A percentile compares a stretch with the other conserved stretches of the same genome.
Evolutionary conservation across 2,797 vertebrate genomes (phyloP).

Genomic region (Scomberomorus guttatus): DNA sequence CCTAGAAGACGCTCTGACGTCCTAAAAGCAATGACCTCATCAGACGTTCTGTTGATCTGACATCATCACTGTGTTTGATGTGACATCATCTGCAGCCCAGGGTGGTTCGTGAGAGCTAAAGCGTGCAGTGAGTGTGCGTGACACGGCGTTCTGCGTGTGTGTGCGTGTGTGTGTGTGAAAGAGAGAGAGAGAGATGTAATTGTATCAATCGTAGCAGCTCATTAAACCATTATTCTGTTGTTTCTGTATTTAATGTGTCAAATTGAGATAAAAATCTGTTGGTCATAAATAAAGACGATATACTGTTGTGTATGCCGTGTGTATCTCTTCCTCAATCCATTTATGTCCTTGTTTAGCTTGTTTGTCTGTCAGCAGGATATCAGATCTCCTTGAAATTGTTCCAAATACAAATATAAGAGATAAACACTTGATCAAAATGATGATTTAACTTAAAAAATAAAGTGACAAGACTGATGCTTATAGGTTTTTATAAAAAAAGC

Average conservation of each 20-base stretch:
- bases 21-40: conserved; percentile 74
- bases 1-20: conserved; percentile 46
- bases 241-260: conserved; percentile 74
- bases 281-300: conserved; percentile 72
- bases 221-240: conserved; percentile 63
- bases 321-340: not conserved
- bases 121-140: conserved; percentile 42
- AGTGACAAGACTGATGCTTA: not conserved
- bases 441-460: not conserved
- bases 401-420: not conserved
- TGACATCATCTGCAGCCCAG: conserved; percentile 55
- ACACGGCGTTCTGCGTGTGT: conserved; percentile 25
- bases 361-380: not conserved
- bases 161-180: conserved; percentile 51
- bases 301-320: conserved; percentile 69
- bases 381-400: not conserved
- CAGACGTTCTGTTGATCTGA: conserved; percentile 63
- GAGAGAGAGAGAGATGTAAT: conserved; percentile 11
- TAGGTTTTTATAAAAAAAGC: too few relatives aligned
- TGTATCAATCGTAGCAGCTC: conserved; percentile 77
- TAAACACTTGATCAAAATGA: not conserved
- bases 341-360: not conserved
- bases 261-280: conserved; percentile 47
- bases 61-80: conserved; percentile 70
- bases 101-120: conserved; percentile 45